phyloP scores from a whole-genome alignment of 1,140 invertebrate genomes.

The Gonioctena quinquepunctata region DNA sequence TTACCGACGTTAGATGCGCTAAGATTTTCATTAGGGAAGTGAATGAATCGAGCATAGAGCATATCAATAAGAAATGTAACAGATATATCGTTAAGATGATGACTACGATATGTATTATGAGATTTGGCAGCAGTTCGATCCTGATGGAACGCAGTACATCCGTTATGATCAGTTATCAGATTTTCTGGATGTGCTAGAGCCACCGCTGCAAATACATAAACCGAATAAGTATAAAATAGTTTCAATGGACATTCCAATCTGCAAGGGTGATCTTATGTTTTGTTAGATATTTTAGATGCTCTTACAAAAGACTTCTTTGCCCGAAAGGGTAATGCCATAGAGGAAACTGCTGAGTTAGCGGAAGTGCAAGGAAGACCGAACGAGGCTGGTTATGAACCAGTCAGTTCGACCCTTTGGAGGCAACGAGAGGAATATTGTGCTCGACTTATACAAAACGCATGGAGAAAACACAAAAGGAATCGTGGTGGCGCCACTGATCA shows the following conservation, averaged over 20 bases:
- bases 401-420: constrained; percentile 90
- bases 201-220: constrained; percentile 93
- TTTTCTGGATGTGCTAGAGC: constrained; percentile 92
- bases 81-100: no score
- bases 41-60: no score
- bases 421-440: constrained; percentile 96
- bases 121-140: constrained; percentile 98
- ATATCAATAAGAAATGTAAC: no score
- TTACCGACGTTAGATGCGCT: no score
- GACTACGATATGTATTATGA: constrained; percentile 99
- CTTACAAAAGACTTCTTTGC: constrained; percentile 96
- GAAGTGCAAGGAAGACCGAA: constrained; percentile 78
- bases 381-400: constrained; percentile 86
- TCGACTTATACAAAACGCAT: constrained; percentile 91
- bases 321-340: constrained; percentile 89
- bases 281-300: constrained; percentile 97
- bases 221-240: constrained; percentile 99
- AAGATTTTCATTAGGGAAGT: no score
- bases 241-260: constrained; percentile 98
- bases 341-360: constrained; percentile 81
- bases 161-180: constrained; percentile 90
- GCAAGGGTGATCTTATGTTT: constrained; percentile 94
- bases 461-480: constrained; percentile 82
- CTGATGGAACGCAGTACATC: constrained; percentile 96
- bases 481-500: constrained; percentile 56